Conservation (phyloP, 2,888 invertebrate species). For the Neoitamus cyanurus region DNA sequence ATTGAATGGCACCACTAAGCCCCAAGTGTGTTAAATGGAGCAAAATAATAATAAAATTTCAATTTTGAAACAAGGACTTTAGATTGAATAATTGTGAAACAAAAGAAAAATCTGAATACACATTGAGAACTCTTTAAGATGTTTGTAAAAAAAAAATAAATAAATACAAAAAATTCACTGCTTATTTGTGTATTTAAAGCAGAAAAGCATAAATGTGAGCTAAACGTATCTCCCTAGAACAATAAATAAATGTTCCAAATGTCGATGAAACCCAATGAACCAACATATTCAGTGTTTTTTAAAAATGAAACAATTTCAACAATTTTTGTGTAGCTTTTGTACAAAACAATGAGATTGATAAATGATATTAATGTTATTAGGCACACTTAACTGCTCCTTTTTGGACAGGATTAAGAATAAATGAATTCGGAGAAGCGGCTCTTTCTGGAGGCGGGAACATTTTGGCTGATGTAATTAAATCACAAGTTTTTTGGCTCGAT, state of each 20-base stretch:
- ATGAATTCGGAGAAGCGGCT: not conserved
- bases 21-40: not conserved
- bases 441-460: not conserved
- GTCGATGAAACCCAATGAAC: slow-evolving; percentile 16
- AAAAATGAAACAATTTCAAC: not conserved
- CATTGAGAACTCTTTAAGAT: not conserved
- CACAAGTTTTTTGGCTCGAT: no score
- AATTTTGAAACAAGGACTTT: not conserved
- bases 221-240: not conserved
- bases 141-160: not conserved
- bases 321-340: slow-evolving; percentile 18
- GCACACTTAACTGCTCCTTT: not conserved
- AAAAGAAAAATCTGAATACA: not conserved
- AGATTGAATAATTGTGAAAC: not conserved
- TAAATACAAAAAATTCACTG: not conserved
- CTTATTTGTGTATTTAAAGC: not conserved
- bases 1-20: not conserved
- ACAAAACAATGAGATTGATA: slow-evolving; percentile 4
- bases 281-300: slow-evolving; percentile 9
- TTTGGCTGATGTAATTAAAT: not conserved
- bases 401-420: slow-evolving; percentile 11
- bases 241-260: slow-evolving; percentile 19
- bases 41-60: not conserved
- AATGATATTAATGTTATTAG: slow-evolving; percentile 3
- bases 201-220: not conserved